A percentile compares a stretch with the other conserved stretches of the same genome.
Conservation (phyloP, 1,140 invertebrate species). For the Neodiprion fabricii region DNA sequence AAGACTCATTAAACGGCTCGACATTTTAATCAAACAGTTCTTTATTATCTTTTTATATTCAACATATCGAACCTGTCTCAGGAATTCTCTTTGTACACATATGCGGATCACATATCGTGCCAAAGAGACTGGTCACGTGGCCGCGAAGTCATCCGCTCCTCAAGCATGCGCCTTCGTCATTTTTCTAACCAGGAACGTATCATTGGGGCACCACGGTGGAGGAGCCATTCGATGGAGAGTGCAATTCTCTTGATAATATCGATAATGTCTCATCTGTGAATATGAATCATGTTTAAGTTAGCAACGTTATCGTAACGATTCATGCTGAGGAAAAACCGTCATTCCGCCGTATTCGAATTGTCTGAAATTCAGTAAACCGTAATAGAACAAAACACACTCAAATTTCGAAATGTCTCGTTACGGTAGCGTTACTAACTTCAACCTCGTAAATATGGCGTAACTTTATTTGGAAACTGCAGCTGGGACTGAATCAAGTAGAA, state of each 20-base stretch:
- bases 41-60: not conserved
- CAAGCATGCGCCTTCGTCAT: constrained; percentile 7
- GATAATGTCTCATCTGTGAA: not conserved
- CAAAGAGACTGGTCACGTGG: constrained; percentile 6
- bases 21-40: not conserved
- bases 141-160: not conserved
- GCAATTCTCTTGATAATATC: too few species aligned
- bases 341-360: too few species aligned
- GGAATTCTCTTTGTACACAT: too few species aligned
- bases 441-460: not conserved
- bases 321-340: not conserved
- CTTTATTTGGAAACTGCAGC: too few species aligned
- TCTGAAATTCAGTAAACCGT: too few species aligned
- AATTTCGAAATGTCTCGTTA: too few species aligned
- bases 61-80: not conserved
- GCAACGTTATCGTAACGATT: not conserved
- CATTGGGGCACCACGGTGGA: not conserved
- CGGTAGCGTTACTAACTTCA: too few species aligned
- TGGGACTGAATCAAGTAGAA: too few species aligned
- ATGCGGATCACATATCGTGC: not conserved
- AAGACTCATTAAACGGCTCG: not conserved
- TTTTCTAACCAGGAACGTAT: not conserved
- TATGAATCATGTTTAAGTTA: not conserved
- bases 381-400: too few species aligned
- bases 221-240: too few species aligned